Conservation (phyloP, 2,113 vertebrate genomes). For the Chaetorhynchus papuensis region DNA sequence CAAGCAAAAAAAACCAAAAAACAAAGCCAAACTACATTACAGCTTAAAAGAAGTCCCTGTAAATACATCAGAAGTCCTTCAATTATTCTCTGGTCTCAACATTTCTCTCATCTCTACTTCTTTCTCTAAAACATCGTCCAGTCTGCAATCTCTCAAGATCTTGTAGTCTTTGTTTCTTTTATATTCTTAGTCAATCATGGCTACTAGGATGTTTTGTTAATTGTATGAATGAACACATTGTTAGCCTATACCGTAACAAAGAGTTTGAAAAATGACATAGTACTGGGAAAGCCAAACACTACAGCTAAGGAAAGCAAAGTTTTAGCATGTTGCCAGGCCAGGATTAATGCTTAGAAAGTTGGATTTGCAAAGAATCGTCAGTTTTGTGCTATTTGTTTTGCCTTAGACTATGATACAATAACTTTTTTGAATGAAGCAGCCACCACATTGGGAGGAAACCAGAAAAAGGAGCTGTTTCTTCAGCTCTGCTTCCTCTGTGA, state of each 20-base stretch:
- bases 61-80: background rate
- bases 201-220: background rate
- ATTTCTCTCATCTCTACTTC: background rate
- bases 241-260: background rate
- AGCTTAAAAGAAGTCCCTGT: background rate
- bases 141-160: background rate
- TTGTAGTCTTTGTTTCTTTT: background rate
- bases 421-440: background rate
- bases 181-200: background rate
- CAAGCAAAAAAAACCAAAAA: background rate
- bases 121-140: background rate
- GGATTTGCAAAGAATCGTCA: background rate
- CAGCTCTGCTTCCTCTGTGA: background rate
- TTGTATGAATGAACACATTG: background rate
- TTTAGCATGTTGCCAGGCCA: background rate
- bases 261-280: background rate
- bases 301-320: background rate
- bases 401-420: background rate
- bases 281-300: background rate
- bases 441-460: background rate
- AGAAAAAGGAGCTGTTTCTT: background rate
- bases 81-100: background rate
- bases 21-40: background rate
- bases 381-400: background rate
- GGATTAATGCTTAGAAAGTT: background rate